Percentiles rank a stretch among this genome's conserved stretches.
Evolutionary conservation across 2,113 vertebrate species (phyloP).

Genomic region (Speoplatyrhinus poulsoni): DNA sequence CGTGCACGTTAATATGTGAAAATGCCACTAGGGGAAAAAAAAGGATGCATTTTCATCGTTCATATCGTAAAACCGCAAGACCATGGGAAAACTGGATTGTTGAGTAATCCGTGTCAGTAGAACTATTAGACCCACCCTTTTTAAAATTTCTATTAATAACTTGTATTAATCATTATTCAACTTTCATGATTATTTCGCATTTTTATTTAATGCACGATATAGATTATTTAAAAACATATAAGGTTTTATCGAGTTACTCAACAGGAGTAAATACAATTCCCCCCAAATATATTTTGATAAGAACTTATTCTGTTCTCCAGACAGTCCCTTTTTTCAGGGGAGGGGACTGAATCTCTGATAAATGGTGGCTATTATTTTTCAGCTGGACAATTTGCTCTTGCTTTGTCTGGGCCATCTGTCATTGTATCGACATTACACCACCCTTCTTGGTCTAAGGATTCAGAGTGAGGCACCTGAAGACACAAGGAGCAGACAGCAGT

Average conservation of each 20-base stretch:
- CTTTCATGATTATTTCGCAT: background rate
- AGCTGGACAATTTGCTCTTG: conserved; percentile 73
- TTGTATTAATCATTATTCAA: background rate
- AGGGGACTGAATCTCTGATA: conserved; percentile 46
- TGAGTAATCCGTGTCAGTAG: background rate
- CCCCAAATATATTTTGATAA: background rate
- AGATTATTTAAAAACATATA: background rate
- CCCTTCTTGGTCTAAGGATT: conserved; percentile 74
- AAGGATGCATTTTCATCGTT: conserved; percentile 8
- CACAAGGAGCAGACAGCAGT: conserved; percentile 77
- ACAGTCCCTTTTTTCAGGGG: conserved; percentile 27
- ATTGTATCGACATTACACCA: conserved; percentile 78
- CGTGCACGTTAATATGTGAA: conserved; percentile 33
- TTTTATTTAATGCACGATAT: background rate
- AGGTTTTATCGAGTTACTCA: conserved; percentile 46
- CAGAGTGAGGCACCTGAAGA: conserved; percentile 89
- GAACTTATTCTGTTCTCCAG: conserved; percentile 47
- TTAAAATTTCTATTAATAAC: background rate
- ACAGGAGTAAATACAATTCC: background rate
- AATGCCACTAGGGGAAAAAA: conserved; percentile 8
- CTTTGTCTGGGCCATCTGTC: conserved; percentile 88
- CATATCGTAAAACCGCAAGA: conserved; percentile 7
- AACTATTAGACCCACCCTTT: background rate
- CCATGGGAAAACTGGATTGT: conserved; percentile 6
- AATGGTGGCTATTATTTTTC: conserved; percentile 65